Evolutionary conservation across 2,797 vertebrate species (phyloP), one percentile per base, ranked within the genome.

Genomic region (Sebastes cheni): DNA sequence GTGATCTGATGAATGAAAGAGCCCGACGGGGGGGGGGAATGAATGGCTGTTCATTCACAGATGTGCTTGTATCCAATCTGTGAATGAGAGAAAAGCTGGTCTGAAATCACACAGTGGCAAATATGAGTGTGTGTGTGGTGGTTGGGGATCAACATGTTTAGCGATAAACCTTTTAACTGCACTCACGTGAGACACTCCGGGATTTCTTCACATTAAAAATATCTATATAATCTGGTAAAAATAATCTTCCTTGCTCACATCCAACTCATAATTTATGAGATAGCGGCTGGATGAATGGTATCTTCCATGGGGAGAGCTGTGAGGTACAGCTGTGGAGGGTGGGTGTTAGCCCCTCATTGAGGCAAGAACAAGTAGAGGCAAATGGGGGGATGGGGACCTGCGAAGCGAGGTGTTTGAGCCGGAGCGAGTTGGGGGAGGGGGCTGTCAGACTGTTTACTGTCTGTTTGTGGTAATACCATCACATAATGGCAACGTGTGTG

Each of bases 11-110:
- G 80, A 91, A 86, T 84, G 79, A 77, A 50, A 42, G 10, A n/a
- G 16, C 10, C 55, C 25, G 30, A 29, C 7, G 32, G 59, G 20
- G 30, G 59, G 20, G 30, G 8, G 2, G 32, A 30, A 72, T 67
- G 67, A 84, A 78, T 73, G 67, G 59, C 77, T 70, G 61, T 30
- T 83, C 72, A 88, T 87, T 90, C 88, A 87, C 80, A 85, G 78
- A 79, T 69, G 72, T 71, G 79, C 34, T 72, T 12, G 75, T 29
- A 75, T 79, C 13, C 12, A 81, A 55, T 85, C 80, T 75, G 69
- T 90, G 81, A 89, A 90, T 88, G 84, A 71, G 30, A 62, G 65
- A 7, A 65, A 76, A 64, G 55, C 39, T 34, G 67, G 39, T 10
- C 16, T 62, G 61, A 73, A 79, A 75, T 74, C 69, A 59, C 36